phyloP scores from a whole-genome alignment of 2,888 invertebrate genomes.

The Cactoblastis cactorum region DNA sequence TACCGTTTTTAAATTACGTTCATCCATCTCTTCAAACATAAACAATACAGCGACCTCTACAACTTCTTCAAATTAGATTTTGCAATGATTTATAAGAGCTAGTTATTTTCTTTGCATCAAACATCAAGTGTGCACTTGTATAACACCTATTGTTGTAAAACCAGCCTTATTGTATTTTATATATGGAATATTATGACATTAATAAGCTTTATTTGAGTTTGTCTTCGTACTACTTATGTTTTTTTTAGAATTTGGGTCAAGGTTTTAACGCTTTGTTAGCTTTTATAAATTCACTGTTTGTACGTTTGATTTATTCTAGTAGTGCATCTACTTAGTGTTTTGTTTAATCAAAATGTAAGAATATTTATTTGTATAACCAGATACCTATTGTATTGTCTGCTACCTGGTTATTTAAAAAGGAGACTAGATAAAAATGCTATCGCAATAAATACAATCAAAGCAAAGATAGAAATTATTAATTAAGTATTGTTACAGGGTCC shows the following conservation, averaged over 20 bases:
- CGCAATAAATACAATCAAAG: too few relatives aligned
- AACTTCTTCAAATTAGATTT: slow-evolving; percentile 5
- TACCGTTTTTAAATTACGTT: neutral
- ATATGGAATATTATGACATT: slow-evolving; percentile 3
- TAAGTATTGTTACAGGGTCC: too few relatives aligned
- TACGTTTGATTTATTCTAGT: neutral
- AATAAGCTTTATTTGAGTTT: slow-evolving; percentile 20
- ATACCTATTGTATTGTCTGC: too few relatives aligned
- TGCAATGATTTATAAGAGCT: slow-evolving; percentile 13
- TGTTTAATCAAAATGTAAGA: neutral
- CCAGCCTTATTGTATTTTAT: slow-evolving; percentile 9
- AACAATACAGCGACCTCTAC: neutral
- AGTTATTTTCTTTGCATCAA: slow-evolving; percentile 19
- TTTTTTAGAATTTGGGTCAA: slow-evolving; percentile 19
- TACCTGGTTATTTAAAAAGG: too few relatives aligned
- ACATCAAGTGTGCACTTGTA: slow-evolving; percentile 10
- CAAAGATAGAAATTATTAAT: too few relatives aligned
- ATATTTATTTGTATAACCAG: too few relatives aligned
- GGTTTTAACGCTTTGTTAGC: slow-evolving; percentile 16
- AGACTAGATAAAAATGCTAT: too few relatives aligned
- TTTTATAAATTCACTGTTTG: slow-evolving; percentile 10
- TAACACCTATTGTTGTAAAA: neutral
- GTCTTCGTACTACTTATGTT: slow-evolving; percentile 18
- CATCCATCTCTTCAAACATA: slow-evolving; percentile 1
- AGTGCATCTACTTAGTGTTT: neutral